Percentiles rank a stretch among this genome's conserved stretches.
phyloP scores from a whole-genome alignment of 1,140 invertebrate genomes.

The Hydropsyche tenuis region DNA sequence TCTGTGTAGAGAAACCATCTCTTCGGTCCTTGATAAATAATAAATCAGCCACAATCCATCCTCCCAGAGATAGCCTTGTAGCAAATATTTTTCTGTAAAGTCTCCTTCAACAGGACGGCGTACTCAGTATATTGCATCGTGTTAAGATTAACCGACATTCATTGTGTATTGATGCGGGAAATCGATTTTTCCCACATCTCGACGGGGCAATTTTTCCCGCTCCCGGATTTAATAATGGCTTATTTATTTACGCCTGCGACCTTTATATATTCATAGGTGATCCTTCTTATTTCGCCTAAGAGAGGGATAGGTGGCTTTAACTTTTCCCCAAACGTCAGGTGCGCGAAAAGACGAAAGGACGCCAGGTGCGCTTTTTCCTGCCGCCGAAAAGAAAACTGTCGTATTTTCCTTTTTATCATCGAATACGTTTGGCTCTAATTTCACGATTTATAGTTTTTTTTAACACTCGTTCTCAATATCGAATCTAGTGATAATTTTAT shows the following conservation, averaged over 20 bases:
- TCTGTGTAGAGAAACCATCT: too few species aligned
- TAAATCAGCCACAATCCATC: slow-evolving; percentile 21
- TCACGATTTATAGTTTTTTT: too few species aligned
- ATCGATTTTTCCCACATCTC: slow-evolving; percentile 32
- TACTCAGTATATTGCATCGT: slow-evolving; percentile 3
- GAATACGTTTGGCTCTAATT: too few species aligned
- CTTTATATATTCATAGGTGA: slow-evolving; percentile 33
- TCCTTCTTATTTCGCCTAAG: too few species aligned
- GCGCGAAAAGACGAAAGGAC: too few species aligned
- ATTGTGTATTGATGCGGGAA: slow-evolving; percentile 31
- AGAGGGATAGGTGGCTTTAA: background rate
- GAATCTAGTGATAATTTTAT: too few species aligned
- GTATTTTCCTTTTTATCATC: background rate
- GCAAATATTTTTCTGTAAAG: slow-evolving; percentile 24
- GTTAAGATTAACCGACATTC: slow-evolving; percentile 11
- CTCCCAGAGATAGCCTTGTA: background rate
- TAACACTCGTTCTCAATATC: too few species aligned
- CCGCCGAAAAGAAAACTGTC: background rate
- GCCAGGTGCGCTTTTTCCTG: background rate
- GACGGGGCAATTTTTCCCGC: background rate
- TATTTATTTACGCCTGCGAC: slow-evolving; percentile 35
- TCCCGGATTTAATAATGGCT: slow-evolving; percentile 39
- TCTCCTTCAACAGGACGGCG: background rate
- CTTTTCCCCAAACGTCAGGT: slow-evolving; percentile 1
- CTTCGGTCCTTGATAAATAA: slow-evolving; percentile 3